Conservation (phyloP, 2,797 vertebrate genomes). For the Onychomys leucogaster region DNA sequence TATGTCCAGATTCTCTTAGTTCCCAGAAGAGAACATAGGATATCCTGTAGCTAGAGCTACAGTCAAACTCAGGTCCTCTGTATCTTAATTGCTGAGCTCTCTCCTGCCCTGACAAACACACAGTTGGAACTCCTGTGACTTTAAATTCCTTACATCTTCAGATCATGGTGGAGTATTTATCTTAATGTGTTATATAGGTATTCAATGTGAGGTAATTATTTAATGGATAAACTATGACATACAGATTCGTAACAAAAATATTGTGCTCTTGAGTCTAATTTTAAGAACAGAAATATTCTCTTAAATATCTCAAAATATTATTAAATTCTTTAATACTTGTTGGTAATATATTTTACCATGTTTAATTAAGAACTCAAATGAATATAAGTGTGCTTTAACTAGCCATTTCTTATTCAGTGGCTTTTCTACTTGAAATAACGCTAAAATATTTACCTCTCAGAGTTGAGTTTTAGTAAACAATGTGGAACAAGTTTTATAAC, state of each 20-base stretch:
- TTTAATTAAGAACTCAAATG: constrained; percentile 11
- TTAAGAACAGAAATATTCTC: neutral
- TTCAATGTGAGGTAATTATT: neutral
- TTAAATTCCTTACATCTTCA: neutral
- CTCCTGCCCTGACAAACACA: no score
- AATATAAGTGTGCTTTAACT: neutral
- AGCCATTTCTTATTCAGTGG: neutral
- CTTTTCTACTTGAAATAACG: constrained; percentile 2
- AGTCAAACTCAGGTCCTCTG: neutral
- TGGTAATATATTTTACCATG: neutral
- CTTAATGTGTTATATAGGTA: neutral
- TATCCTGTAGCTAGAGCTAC: neutral
- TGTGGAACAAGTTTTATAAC: neutral
- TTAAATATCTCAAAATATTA: constrained; percentile 20
- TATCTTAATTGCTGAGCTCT: neutral
- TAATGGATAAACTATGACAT: neutral
- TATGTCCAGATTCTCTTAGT: neutral
- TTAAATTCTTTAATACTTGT: neutral
- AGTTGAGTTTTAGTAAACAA: neutral
- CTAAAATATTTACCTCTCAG: neutral
- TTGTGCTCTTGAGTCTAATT: neutral
- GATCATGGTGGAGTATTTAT: neutral
- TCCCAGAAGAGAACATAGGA: neutral
- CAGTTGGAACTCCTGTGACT: neutral
- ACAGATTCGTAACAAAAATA: neutral